Conservation (phyloP, 2,113 vertebrate species). For the Ctenodactylus gundi region DNA sequence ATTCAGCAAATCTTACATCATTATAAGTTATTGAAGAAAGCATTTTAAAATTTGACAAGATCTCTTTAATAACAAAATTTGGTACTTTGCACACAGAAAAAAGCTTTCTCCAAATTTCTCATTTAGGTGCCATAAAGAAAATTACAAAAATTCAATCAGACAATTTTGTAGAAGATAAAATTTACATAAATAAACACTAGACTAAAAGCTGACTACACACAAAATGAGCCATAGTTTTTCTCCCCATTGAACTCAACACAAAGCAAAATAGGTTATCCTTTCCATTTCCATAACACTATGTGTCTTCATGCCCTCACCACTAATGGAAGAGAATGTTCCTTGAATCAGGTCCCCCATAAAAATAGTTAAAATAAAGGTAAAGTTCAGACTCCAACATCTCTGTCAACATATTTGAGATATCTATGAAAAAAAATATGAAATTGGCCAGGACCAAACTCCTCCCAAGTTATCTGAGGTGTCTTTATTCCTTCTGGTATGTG, state of each 20-base stretch:
- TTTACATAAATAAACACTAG: background rate
- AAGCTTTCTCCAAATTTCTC: background rate
- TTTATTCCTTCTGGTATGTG: background rate
- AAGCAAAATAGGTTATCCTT: background rate
- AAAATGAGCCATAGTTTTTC: background rate
- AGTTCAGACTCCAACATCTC: background rate
- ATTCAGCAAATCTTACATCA: background rate
- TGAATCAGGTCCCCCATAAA: background rate
- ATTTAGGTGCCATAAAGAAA: background rate
- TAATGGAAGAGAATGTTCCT: background rate
- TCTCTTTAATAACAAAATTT: constrained; percentile 19
- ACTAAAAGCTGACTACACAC: background rate
- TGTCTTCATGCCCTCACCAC: background rate
- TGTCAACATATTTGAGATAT: background rate
- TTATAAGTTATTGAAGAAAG: constrained; percentile 16
- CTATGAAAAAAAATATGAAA: background rate
- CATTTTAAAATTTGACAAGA: background rate
- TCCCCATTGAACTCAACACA: background rate
- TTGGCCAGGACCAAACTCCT: background rate
- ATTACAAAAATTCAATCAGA: background rate
- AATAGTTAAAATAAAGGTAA: background rate
- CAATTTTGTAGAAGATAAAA: constrained; percentile 20
- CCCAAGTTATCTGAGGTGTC: background rate
- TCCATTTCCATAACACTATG: background rate
- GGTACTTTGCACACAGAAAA: background rate